Base-by-base conservation (phyloP, 2,888 invertebrate genomes). In the Chorisops tibialis region DNA sequence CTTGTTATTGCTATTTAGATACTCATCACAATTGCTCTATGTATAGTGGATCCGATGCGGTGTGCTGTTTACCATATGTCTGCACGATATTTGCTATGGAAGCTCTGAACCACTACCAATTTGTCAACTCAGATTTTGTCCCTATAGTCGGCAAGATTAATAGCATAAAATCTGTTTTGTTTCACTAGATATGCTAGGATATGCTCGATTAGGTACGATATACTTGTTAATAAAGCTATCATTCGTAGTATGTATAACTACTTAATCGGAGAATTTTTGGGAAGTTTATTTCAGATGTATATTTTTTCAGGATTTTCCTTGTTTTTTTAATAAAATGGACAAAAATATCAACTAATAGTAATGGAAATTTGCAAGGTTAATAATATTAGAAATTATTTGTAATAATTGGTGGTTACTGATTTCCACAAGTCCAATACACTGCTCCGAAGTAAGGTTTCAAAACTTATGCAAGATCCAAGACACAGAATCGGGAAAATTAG, bases 61-160 rank as follows among this genome's bases (percentile, higher is more conserved):
- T n/a, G n/a, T n/a, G n/a, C 45, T 56, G 56, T 56, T 56, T 56
- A 56, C 56, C 56, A 56, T 56, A 30, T 56, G 56, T 56, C 56
- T 56, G 38, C 45, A 19, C n/a, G 43, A 43, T 56, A 19, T 56
- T 56, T 45, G 56, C 35, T 43, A 3, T 54, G 56, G 7, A 30
- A 30, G 30, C 56, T 30, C 12, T 12, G n/a, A 24, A 56, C 24
- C 41, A 45, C 18, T 45, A 24, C 56, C 56, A 56, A 56, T 56
- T 56, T 56, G 56, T 56, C 56, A 56, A 43, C 43, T 45, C 19
- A 22, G 35, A 43, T 56, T 56, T 24, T 56, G 43, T 43, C 45
- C 39, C 45, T 9, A 24, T 11, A 30, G 56, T 45, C n/a, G 43
- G 45, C 19, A 56, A 56, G 56, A 56, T 56, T 56, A 45, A 56